A percentile compares a stretch with the other conserved stretches of the same genome.
phyloP scores from a whole-genome alignment of 37 sponge, comb jelly and placozoan species.

The Petrosia ficiformis region DNA sequence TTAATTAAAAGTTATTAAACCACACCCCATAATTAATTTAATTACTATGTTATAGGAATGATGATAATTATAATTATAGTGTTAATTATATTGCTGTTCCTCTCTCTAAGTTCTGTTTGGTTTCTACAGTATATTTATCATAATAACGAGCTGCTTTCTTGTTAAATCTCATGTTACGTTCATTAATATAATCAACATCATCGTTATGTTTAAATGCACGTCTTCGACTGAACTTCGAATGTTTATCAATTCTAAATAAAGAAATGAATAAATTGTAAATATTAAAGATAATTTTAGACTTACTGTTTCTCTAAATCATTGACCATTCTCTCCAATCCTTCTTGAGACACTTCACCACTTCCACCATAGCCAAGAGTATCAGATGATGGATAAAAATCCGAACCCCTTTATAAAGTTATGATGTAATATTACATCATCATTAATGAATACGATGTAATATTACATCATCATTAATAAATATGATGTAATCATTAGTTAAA shows the following conservation, averaged over 20 bases:
- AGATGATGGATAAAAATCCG: slow-evolving; percentile 69
- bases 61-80: too few species aligned
- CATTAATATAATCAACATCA: slow-evolving; percentile 98
- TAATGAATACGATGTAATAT: neutral
- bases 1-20: too few species aligned
- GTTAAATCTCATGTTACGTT: slow-evolving; percentile 95
- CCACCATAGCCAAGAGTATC: slow-evolving; percentile 66
- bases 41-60: too few species aligned
- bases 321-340: slow-evolving; percentile 89
- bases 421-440: neutral
- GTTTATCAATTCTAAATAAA: slow-evolving; percentile 66
- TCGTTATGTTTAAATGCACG: slow-evolving; percentile 71
- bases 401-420: slow-evolving; percentile 39
- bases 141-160: slow-evolving; percentile 94
- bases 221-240: slow-evolving; percentile 89
- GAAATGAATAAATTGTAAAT: neutral
- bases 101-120: slow-evolving; percentile 97
- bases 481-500: too few species aligned
- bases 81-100: slow-evolving; percentile 95
- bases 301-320: slow-evolving; percentile 90
- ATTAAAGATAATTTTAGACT: slow-evolving; percentile 6
- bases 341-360: slow-evolving; percentile 40
- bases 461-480: neutral
- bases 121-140: slow-evolving; percentile 94
- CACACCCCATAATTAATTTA: too few species aligned